Evolutionary conservation across 2,888 invertebrate genomes (phyloP), one percentile per base, ranked within the genome.

Genomic region (Drosophila pseudotakahashii): DNA sequence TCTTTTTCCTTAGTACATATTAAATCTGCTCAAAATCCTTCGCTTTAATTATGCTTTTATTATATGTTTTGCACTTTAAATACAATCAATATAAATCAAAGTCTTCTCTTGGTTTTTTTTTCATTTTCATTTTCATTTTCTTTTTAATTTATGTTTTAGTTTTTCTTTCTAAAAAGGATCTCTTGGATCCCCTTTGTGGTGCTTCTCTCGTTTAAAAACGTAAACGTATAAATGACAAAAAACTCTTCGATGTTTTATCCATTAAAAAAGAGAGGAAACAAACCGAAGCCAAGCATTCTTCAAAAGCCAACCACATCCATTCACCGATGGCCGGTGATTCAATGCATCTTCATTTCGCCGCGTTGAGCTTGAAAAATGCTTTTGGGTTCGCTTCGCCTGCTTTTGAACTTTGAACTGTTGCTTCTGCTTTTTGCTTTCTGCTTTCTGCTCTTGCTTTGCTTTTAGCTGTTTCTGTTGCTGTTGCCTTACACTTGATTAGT

Each of bases 21-120:
- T 84, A 75, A 84, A 81, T 84, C 69, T 79, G 59, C 64, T 83
- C 83, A 87, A 87, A 82, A 82, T 83, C 82, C 83, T 83, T 80
- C 70, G 81, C 87, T 84, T 77, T 80, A 69, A 76, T 85, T 71
- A 74, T 78, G 73, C 44, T 66, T 75, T 78, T 68, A 80, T 76
- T 82, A 76, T 86, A 81, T 78, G 78, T 81, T 81, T 79, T 70
- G 77, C 84, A 73, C 73, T 72, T 84, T 60, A 54, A 67, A 64
- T 68, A 69, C 67, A 72, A 75, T 75, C 73, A 69, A 61, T 71
- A 59, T 69, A 76, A 76, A 76, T 76, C 66, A 84, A 86, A 84
- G 84, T 88, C 83, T 84, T 85, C 66, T 81, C 37, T 53, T 67
- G 50, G 37, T 52, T 66, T 50, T 36, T 64, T 55, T 19, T 19